A percentile compares a stretch with the other conserved stretches of the same genome.
phyloP scores from a whole-genome alignment of 1,140 invertebrate genomes.

The Idris sp. region DNA sequence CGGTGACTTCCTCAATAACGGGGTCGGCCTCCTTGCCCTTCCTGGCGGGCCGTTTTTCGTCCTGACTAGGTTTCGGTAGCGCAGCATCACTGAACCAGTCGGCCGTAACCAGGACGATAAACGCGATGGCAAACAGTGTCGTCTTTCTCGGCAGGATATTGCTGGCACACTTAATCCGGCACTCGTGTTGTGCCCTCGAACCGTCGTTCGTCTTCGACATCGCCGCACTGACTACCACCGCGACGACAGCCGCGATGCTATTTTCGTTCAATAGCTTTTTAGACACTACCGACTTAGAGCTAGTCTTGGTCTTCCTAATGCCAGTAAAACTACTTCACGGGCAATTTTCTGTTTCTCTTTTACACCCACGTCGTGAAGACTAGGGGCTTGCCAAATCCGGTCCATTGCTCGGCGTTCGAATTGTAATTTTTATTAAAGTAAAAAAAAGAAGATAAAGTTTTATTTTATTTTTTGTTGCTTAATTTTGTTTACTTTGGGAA shows the following conservation, averaged over 20 bases:
- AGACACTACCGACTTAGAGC: constrained; percentile 61
- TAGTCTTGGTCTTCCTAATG: constrained; percentile 61
- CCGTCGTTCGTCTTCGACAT: constrained; percentile 79
- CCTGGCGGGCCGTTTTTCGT: constrained; percentile 36
- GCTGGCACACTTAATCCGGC: constrained; percentile 66
- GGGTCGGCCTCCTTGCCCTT: constrained; percentile 80
- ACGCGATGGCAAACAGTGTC: constrained; percentile 61
- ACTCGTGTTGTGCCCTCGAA: constrained; percentile 73
- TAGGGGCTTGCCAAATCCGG: constrained; percentile 50
- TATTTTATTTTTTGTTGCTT: too few relatives aligned
- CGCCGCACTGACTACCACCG: constrained; percentile 76
- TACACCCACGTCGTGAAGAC: constrained; percentile 43
- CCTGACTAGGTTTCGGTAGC: constrained; percentile 49
- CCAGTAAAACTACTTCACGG: constrained; percentile 59
- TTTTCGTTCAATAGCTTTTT: constrained; percentile 63
- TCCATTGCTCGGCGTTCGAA: constrained; percentile 47
- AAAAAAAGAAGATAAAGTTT: too few relatives aligned
- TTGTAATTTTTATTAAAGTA: too few relatives aligned
- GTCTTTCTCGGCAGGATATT: constrained; percentile 65
- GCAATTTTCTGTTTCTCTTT: constrained; percentile 58
- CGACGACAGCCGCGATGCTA: constrained; percentile 61
- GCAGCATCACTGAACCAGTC: constrained; percentile 60
- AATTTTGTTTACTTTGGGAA: too few relatives aligned
- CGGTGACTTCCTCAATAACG: constrained; percentile 93
- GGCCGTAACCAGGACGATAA: constrained; percentile 60